These are phyloP conservation scores for Protonemura montana DNA, from an alignment of 2,888 invertebrate species.

Conservation along the genomic window DNA sequence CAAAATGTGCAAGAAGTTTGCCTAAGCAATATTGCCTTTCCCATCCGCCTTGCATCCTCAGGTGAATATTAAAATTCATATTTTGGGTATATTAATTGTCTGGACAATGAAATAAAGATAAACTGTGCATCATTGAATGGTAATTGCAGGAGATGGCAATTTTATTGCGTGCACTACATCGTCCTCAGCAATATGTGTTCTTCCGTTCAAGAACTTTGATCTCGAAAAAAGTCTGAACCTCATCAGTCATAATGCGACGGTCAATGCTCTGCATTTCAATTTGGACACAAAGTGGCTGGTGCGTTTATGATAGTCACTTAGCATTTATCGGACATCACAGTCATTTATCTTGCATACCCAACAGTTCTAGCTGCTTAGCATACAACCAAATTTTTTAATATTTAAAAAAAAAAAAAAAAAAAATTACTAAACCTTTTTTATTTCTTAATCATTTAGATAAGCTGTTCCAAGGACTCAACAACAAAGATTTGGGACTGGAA, in stretches of 20 bases:
- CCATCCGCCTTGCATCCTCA: conserved; percentile 27
- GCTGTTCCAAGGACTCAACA: conserved; percentile 46
- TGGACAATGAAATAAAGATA: neutral
- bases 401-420: too few species aligned
- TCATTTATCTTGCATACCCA: too few species aligned
- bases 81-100: conserved; percentile 14
- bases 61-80: conserved; percentile 9
- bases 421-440: too few species aligned
- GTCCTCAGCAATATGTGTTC: conserved; percentile 43
- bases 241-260: conserved; percentile 45
- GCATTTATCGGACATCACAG: too few species aligned
- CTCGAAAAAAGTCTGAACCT: conserved; percentile 45
- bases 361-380: too few species aligned
- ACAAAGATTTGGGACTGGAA: conserved; percentile 49
- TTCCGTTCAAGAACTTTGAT: conserved; percentile 37
- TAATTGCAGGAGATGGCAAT: conserved; percentile 46
- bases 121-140: neutral
- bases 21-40: conserved; percentile 25
- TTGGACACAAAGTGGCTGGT: conserved; percentile 49
- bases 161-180: conserved; percentile 47
- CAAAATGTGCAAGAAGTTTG: conserved; percentile 23
- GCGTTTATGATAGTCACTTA: conserved; percentile 3
- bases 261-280: conserved; percentile 48
- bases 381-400: too few species aligned
- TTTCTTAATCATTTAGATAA: conserved; percentile 45